Evolutionary conservation across 2,113 vertebrate genomes (phyloP), one percentile per base, ranked within the genome.

Genomic region (Anoplopoma fimbria): DNA sequence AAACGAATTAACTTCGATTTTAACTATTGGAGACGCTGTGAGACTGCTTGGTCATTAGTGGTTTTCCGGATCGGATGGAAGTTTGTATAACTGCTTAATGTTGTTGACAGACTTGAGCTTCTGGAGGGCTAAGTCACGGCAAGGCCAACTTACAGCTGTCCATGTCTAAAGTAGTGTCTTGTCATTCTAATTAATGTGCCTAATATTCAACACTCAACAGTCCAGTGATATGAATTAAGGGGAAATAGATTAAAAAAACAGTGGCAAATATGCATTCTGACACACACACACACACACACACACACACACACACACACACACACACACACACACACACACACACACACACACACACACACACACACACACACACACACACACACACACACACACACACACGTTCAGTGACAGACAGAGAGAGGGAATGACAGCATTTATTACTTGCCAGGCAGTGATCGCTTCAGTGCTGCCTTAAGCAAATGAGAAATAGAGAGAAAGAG

Each of bases 401-500:
- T 34, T 36, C 25, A 49, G 21, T 69, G 51, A 47, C 45, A 51
- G 29, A 73, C 53, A 67, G 19, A 60, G 51, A 49, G 60, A 78
- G 34, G n/a, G 71, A 74, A 84, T 45, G 31, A 29, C 64, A 63
- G 23, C 61, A 63, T 85, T 91, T 71, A 73, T 64, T 75, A 74
- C 67, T 79, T 42, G 60, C 36, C 70, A 72, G 73, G 65, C 76
- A 80, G 40, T 10, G 70, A 75, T 72, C 62, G 76, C 49, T 76
- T 47, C 53, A 65, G 40, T 68, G 67, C 80, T 77, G 68, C 72
- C 73, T 47, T 71, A 77, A 84, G 85, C 73, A 81, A 89, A 88
- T 79, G n/a, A 83, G 73, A 82, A 51, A 83, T 62, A 51, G 71
- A 68, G 57, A 60, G 77, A 57, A 25, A 67, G 57, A 70, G 60